These are phyloP conservation scores for Meteorus cinctellus DNA, from an alignment of 2,888 invertebrate genomes.

Conservation along the genomic window DNA sequence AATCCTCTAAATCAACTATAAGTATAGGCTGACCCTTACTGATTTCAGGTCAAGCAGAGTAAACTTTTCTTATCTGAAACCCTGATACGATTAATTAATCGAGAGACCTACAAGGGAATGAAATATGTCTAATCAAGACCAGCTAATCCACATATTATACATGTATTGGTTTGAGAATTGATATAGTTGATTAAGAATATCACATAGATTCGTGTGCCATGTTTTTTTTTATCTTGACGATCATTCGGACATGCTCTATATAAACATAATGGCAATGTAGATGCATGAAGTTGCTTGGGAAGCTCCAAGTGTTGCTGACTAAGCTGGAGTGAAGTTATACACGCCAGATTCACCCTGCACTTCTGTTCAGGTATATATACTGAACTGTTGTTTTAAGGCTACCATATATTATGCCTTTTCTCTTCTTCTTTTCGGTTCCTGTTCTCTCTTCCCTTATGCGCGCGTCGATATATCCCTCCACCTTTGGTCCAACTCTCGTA, in stretches of 20 bases:
- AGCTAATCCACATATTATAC: not conserved
- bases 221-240: not conserved
- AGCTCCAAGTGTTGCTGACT: slow-evolving; percentile 28
- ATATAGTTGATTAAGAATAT: not conserved
- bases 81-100: slow-evolving; percentile 25
- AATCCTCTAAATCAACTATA: slow-evolving; percentile 19
- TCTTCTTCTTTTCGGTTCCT: slow-evolving; percentile 49
- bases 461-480: slow-evolving; percentile 48
- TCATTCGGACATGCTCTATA: not conserved
- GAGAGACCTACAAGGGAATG: not conserved
- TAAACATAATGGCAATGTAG: not conserved
- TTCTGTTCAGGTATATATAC: slow-evolving; percentile 49
- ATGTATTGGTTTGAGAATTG: not conserved
- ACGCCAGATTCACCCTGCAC: slow-evolving; percentile 49
- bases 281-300: not conserved
- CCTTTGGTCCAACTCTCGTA: slow-evolving; percentile 34
- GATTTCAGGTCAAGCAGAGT: not conserved
- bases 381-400: slow-evolving; percentile 68
- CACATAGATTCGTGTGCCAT: not conserved
- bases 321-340: slow-evolving; percentile 51
- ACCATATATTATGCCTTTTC: slow-evolving; percentile 67
- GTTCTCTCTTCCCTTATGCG: slow-evolving; percentile 45
- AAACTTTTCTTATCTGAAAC: slow-evolving; percentile 4
- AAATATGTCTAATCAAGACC: slow-evolving; percentile 26
- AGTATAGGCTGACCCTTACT: not conserved